A percentile compares a stretch with the other conserved stretches of the same genome.
Conservation (phyloP, 2,888 invertebrate species). For the Cartodere bifasciata region DNA sequence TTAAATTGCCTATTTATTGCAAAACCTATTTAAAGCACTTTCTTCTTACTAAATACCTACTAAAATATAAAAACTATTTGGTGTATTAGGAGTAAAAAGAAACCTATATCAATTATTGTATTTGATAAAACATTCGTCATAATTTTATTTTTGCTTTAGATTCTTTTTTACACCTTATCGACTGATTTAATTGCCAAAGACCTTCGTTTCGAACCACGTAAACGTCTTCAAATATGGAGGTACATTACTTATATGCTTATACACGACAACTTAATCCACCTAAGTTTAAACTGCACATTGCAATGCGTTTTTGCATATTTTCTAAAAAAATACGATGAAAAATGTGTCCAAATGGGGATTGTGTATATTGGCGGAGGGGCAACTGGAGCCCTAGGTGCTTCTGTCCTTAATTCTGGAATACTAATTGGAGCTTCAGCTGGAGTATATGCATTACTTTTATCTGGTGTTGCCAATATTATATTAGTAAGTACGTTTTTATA, state of each 20-base stretch:
- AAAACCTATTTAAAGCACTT: no score
- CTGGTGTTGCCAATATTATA: constrained; percentile 74
- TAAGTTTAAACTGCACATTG: constrained; percentile 62
- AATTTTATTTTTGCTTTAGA: no score
- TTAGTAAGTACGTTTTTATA: constrained; percentile 49
- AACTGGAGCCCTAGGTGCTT: constrained; percentile 63
- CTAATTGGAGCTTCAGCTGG: constrained; percentile 86
- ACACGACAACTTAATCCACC: constrained; percentile 64
- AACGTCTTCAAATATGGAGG: constrained; percentile 62
- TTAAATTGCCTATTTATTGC: no score
- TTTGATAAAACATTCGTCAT: no score
- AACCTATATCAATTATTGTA: no score
- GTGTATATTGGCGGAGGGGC: constrained; percentile 67
- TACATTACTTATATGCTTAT: constrained; percentile 67
- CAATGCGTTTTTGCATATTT: constrained; percentile 46
- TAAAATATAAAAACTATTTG: no score
- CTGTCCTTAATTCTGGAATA: constrained; percentile 61
- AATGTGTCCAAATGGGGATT: constrained; percentile 52
- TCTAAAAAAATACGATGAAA: constrained; percentile 61
- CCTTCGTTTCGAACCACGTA: constrained; percentile 51
- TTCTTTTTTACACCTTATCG: no score
- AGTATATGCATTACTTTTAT: constrained; percentile 76
- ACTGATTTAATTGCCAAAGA: no score
- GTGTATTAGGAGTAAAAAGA: no score
- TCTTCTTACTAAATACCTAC: no score